phyloP scores from a whole-genome alignment of 2,888 invertebrate genomes.

The Eilema caniola region DNA sequence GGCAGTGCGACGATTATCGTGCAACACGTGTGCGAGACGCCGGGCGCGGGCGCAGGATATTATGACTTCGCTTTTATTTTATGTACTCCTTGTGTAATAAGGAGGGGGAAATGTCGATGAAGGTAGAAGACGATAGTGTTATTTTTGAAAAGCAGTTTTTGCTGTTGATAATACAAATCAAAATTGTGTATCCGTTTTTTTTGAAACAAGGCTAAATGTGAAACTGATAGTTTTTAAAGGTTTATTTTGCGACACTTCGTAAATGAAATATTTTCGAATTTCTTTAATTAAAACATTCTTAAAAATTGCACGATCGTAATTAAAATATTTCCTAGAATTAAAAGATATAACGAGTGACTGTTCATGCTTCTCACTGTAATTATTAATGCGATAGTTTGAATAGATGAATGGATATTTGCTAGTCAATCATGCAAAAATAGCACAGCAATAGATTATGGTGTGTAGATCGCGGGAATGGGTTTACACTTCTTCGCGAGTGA shows the following conservation, averaged over 20 bases:
- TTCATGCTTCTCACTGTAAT: too few species aligned
- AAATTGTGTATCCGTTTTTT: too few species aligned
- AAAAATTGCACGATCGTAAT: too few species aligned
- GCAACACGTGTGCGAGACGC: constrained; percentile 62
- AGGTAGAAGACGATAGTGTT: background rate
- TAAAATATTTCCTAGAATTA: too few species aligned
- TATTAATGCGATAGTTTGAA: too few species aligned
- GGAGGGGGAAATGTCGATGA: constrained; percentile 38
- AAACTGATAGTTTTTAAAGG: too few species aligned
- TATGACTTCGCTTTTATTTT: constrained; percentile 80
- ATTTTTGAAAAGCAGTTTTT: background rate
- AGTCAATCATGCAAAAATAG: background rate
- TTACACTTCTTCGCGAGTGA: background rate
- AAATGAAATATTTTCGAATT: too few species aligned
- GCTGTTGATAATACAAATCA: background rate
- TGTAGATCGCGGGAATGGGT: background rate
- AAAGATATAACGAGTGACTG: too few species aligned
- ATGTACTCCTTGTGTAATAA: constrained; percentile 61
- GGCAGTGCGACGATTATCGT: constrained; percentile 47
- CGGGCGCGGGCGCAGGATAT: constrained; percentile 72
- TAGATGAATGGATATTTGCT: background rate
- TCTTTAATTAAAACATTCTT: too few species aligned
- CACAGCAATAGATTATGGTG: background rate
- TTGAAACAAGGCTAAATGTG: too few species aligned
- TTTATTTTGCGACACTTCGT: too few species aligned